phyloP scores from a whole-genome alignment of 2,888 invertebrate species.

The Erannis defoliaria region DNA sequence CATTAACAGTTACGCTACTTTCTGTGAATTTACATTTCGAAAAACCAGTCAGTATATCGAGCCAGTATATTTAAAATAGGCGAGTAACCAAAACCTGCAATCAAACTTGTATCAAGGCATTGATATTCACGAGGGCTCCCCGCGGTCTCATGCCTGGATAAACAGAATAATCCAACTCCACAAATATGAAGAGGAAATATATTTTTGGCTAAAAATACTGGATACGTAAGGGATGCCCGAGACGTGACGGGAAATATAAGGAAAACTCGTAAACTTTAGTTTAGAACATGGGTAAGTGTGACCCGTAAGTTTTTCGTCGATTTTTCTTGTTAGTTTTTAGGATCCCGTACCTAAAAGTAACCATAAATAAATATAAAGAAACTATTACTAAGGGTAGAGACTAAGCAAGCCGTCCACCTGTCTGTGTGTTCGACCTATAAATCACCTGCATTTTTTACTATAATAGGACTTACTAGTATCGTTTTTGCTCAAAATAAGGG shows the following conservation, averaged over 20 bases:
- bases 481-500: no score
- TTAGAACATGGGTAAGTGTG: conserved; percentile 7
- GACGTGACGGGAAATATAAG: conserved; percentile 42
- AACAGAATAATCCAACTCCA: conserved; percentile 33
- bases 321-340: background rate
- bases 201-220: conserved; percentile 33
- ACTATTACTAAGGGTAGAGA: no score
- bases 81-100: conserved; percentile 6
- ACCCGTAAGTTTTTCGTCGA: conserved; percentile 9
- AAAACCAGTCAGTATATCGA: no score
- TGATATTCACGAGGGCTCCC: conserved; percentile 19
- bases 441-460: no score
- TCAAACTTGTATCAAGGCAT: conserved; percentile 11
- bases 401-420: background rate
- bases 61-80: no score
- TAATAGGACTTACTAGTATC: no score
- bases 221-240: conserved; percentile 30
- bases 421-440: no score
- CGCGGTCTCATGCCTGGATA: conserved; percentile 27
- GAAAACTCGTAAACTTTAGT: conserved; percentile 14
- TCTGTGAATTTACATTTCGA: no score
- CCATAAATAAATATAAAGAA: no score
- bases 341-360: no score
- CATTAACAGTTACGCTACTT: no score
- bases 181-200: conserved; percentile 38